These are phyloP conservation scores for Forbesichthys papilliferus DNA, from an alignment of 2,113 vertebrate genomes.

Conservation along the genomic window DNA sequence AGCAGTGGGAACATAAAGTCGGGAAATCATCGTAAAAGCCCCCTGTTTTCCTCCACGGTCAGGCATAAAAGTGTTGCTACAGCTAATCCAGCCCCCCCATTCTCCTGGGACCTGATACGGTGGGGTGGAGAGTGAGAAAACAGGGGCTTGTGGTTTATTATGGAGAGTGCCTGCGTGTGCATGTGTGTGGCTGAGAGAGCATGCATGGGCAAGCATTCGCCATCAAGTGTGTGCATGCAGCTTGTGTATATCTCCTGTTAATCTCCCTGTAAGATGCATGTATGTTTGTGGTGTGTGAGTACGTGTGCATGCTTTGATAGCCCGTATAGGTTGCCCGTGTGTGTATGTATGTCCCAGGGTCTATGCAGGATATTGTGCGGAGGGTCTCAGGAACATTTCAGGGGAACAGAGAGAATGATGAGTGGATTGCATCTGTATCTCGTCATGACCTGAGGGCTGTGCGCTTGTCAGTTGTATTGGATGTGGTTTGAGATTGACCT, in stretches of 20 bases:
- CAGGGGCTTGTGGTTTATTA: constrained; percentile 15
- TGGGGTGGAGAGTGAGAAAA: constrained; percentile 33
- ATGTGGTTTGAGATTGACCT: no score
- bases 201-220: neutral
- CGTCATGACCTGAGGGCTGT: neutral
- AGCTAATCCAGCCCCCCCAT: neutral
- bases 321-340: neutral
- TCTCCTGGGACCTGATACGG: constrained; percentile 18
- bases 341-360: constrained; percentile 15
- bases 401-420: constrained; percentile 4
- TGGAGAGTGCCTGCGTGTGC: neutral
- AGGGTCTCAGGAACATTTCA: constrained; percentile 24
- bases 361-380: constrained; percentile 5
- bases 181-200: neutral
- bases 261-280: neutral
- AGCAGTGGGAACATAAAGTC: constrained; percentile 32
- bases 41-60: constrained; percentile 48
- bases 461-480: constrained; percentile 7
- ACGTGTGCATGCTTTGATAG: neutral
- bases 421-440: constrained; percentile 3
- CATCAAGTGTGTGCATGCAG: neutral
- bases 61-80: constrained; percentile 66
- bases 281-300: neutral
- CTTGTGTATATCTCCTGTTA: neutral
- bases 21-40: constrained; percentile 64